phyloP scores from a whole-genome alignment of 2,888 invertebrate genomes.

The Caenorhabditis angaria region DNA sequence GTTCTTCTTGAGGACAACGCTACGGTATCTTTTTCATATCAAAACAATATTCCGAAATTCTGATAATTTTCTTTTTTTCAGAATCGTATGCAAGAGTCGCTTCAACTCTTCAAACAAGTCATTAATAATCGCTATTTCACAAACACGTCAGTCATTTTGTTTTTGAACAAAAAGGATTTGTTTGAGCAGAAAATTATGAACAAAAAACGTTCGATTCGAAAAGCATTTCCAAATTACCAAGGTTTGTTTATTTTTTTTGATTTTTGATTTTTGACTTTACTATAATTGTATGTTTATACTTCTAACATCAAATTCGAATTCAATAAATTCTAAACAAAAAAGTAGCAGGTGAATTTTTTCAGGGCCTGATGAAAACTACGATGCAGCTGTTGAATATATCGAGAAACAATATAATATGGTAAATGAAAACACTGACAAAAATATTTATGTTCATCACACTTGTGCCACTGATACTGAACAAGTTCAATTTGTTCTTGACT shows the following conservation, averaged over 20 bases:
- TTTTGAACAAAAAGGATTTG: constrained; percentile 77
- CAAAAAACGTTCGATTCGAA: constrained; percentile 50
- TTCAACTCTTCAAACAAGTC: constrained; percentile 98
- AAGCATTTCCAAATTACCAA: constrained; percentile 61
- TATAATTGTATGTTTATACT: too few relatives aligned
- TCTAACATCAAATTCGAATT: too few relatives aligned
- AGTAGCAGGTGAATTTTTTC: constrained; percentile 8
- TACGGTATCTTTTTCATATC: constrained; percentile 79
- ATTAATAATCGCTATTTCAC: constrained; percentile 99
- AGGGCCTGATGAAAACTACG: constrained; percentile 58
- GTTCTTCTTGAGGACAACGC: constrained; percentile 99
- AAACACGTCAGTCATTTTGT: constrained; percentile 83
- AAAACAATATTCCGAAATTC: background rate
- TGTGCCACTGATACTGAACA: constrained; percentile 68
- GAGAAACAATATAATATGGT: constrained; percentile 60
- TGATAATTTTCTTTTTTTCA: constrained; percentile 74
- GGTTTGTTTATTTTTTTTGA: constrained; percentile 36
- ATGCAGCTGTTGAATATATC: constrained; percentile 55
- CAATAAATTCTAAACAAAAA: background rate
- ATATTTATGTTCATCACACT: constrained; percentile 65
- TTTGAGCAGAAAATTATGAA: constrained; percentile 61
- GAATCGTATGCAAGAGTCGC: constrained; percentile 99
- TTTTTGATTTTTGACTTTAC: too few relatives aligned
- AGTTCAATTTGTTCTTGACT: constrained; percentile 71
- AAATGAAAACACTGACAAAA: constrained; percentile 66